Base-by-base conservation (phyloP, 2,888 invertebrate species). In the Biston stratarius region DNA sequence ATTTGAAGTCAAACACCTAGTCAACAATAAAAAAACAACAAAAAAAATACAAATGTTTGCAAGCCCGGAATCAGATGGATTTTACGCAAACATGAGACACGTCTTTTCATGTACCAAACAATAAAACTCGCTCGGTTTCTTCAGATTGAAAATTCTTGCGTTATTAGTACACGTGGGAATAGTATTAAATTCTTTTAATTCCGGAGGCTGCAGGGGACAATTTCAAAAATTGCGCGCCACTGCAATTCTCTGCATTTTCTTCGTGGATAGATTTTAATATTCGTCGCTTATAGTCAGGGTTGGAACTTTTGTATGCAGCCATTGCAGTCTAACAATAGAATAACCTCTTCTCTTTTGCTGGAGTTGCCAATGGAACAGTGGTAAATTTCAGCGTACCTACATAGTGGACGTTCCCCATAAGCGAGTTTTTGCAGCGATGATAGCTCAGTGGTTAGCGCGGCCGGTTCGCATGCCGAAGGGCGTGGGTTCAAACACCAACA, bases 221-320 rank as follows among this genome's bases (percentile, higher is more conserved):
- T 78, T 80, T 79, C 74, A 62, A 71, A 77, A 77, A 81, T 80
- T 79, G 80, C 77, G 73, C 73, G 71, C 61, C 49, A 65, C 48
- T 61, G 70, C 77, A 59, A 75, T 70, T 77, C 68, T 57, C 67
- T 61, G 62, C 77, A 69, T 73, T 76, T 77, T 77, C 78, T 75
- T 73, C 75, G 63, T 60, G 74, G 76, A 75, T 77, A 73, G 71
- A 73, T 79, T 83, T 83, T 83, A 83, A 83, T 83, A 83, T 83
- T 80, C 77, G 76, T 55, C 71, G 75, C 72, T 74, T 71, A 73
- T 69, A 64, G 65, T 70, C 52, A 38, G 14, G 56, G 47, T 38
- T 49, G 53, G 15, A 15, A 44, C 33, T 44, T 45, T 44, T 12
- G 55, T 33, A 24, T 0, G 52, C 11, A 15, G 12, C 34, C 7